These are phyloP conservation scores for Microctonus hyperodae DNA, from an alignment of 2,888 invertebrate species.

Conservation along the genomic window DNA sequence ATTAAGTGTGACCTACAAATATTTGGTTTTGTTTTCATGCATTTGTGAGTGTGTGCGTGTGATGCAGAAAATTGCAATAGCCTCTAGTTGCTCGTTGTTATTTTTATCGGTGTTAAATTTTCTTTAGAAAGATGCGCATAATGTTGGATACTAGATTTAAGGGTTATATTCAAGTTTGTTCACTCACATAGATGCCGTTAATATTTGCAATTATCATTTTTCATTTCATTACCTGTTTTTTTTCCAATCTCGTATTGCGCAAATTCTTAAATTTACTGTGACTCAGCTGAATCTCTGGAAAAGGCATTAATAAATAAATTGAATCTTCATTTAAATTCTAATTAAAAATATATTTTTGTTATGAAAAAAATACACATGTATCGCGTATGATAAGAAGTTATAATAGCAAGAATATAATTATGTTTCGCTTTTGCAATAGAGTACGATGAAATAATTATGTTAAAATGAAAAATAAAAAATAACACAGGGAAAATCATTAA, in stretches of 20 bases:
- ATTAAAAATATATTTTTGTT: constrained; percentile 26
- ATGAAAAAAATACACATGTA: constrained; percentile 19
- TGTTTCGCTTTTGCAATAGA: constrained; percentile 3
- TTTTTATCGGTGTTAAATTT: constrained; percentile 2
- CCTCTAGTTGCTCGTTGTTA: background rate
- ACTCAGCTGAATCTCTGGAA: background rate
- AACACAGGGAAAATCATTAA: constrained; percentile 16
- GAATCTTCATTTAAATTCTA: constrained; percentile 12
- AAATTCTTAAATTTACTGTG: constrained; percentile 8
- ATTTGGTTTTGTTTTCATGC: background rate
- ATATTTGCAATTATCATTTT: background rate
- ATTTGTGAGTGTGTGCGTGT: background rate
- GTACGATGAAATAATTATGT: constrained; percentile 11
- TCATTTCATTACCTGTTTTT: background rate
- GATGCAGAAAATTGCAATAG: background rate
- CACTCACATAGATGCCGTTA: constrained; percentile 8
- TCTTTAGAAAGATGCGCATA: background rate
- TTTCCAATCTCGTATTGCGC: background rate
- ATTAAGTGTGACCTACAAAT: background rate
- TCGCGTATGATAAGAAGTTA: background rate
- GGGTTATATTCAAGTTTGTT: constrained; percentile 1
- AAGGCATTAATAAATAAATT: background rate
- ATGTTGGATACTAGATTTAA: constrained; percentile 6
- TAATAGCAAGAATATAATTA: constrained; percentile 1
- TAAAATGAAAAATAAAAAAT: constrained; percentile 17